Conservation (phyloP, 2,113 vertebrate species). For the Tyrannus savana region DNA sequence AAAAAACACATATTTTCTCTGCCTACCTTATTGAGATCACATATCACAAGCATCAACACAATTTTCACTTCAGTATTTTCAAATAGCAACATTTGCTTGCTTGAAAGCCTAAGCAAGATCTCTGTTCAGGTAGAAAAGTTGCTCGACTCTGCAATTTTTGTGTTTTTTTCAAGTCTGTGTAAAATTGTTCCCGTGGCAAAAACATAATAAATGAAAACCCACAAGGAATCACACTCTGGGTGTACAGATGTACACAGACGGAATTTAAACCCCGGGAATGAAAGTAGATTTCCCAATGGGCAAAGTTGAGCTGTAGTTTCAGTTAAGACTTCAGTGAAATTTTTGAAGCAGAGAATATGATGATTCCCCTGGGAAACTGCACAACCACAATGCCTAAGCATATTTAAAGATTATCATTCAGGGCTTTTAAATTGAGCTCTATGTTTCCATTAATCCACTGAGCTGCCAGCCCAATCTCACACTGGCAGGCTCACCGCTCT, state of each 20-base stretch:
- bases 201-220: neutral
- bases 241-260: neutral
- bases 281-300: neutral
- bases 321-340: neutral
- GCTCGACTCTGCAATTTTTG: neutral
- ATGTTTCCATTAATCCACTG: slow-evolving; percentile 61
- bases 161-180: neutral
- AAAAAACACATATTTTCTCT: neutral
- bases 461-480: slow-evolving; percentile 44
- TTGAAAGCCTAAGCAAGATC: neutral
- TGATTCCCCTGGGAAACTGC: neutral
- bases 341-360: slow-evolving; percentile 1
- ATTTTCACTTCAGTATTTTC: neutral
- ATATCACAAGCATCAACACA: neutral
- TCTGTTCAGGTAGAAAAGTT: neutral
- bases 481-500: neutral
- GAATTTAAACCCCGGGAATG: neutral
- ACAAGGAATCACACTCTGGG: neutral
- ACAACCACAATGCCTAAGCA: slow-evolving; percentile 35
- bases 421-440: slow-evolving; percentile 40
- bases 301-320: slow-evolving; percentile 3
- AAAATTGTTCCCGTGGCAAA: neutral
- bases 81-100: neutral
- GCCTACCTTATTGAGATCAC: neutral
- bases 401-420: slow-evolving; percentile 63